These are phyloP conservation scores for Sakesphorus luctuosus DNA, from an alignment of 2,113 vertebrate genomes.

Conservation along the genomic window DNA sequence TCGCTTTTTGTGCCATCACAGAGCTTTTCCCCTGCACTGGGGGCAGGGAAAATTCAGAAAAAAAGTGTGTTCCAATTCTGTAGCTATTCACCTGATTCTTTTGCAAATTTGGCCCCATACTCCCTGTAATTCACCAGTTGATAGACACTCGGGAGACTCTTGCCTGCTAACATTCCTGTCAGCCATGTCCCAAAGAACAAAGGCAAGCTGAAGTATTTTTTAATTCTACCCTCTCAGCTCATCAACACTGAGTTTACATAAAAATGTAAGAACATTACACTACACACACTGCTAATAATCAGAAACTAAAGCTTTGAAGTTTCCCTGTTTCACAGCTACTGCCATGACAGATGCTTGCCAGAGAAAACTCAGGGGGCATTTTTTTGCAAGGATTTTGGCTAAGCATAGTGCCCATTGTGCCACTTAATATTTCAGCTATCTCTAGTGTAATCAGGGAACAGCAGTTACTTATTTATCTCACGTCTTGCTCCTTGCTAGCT, in stretches of 20 bases:
- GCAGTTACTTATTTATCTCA: constrained; percentile 83
- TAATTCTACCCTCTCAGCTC: constrained; percentile 79
- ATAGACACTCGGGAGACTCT: constrained; percentile 30
- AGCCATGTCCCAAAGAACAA: constrained; percentile 74
- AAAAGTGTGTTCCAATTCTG: constrained; percentile 41
- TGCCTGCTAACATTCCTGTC: constrained; percentile 68
- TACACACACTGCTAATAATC: constrained; percentile 77
- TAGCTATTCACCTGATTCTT: constrained; percentile 63
- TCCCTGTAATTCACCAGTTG: constrained; percentile 39
- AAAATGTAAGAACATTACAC: constrained; percentile 79
- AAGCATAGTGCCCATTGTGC: constrained; percentile 74
- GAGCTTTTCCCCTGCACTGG: constrained; percentile 10
- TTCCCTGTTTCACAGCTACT: constrained; percentile 76
- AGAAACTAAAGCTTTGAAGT: constrained; percentile 79
- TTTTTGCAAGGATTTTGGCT: constrained; percentile 74
- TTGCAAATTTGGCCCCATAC: constrained; percentile 56
- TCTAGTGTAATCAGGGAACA: constrained; percentile 77
- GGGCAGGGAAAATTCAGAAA: constrained; percentile 4
- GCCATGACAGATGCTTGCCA: constrained; percentile 84
- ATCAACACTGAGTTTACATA: constrained; percentile 78
- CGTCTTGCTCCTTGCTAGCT: constrained; percentile 77
- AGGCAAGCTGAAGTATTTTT: constrained; percentile 78
- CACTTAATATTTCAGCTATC: constrained; percentile 80
- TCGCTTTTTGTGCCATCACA: neutral
- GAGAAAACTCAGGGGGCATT: constrained; percentile 75